Evolutionary conservation across 2,797 vertebrate species (phyloP).

Genomic region (Petrocephalus sullivani): DNA sequence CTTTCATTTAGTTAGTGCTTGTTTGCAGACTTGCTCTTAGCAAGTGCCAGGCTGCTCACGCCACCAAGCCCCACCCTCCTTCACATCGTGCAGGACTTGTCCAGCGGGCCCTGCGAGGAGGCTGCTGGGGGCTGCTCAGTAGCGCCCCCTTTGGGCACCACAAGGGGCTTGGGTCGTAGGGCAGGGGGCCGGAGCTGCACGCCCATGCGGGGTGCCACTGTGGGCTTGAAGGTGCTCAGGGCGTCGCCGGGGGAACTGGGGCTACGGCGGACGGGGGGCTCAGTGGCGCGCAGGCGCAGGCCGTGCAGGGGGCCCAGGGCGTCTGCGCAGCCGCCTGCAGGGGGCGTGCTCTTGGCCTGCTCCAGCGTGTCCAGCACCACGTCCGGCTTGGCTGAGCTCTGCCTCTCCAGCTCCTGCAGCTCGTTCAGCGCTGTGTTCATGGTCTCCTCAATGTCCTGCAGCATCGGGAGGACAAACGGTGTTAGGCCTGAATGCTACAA

Average conservation of each 20-base stretch:
- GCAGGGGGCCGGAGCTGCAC: constrained; percentile 94
- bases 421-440: constrained; percentile 98
- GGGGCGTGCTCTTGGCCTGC: constrained; percentile 71
- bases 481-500: not conserved
- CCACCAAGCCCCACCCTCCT: constrained; percentile 35
- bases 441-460: constrained; percentile 95
- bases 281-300: constrained; percentile 49
- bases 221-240: constrained; percentile 95
- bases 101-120: constrained; percentile 73
- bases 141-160: constrained; percentile 83
- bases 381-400: constrained; percentile 91
- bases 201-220: constrained; percentile 88
- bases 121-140: constrained; percentile 57
- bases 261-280: constrained; percentile 83
- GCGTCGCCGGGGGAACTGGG: constrained; percentile 82
- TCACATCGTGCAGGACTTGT: constrained; percentile 98
- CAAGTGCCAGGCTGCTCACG: constrained; percentile 7
- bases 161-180: constrained; percentile 88
- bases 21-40: not conserved
- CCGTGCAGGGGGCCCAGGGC: constrained; percentile 66
- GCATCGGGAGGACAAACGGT: constrained; percentile 1
- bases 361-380: constrained; percentile 98
- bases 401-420: constrained; percentile 90
- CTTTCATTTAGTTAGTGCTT: not conserved
- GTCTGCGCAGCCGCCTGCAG: constrained; percentile 67